Evolutionary conservation across 2,113 vertebrate species (phyloP).

Genomic region (Erpornis zantholeuca): DNA sequence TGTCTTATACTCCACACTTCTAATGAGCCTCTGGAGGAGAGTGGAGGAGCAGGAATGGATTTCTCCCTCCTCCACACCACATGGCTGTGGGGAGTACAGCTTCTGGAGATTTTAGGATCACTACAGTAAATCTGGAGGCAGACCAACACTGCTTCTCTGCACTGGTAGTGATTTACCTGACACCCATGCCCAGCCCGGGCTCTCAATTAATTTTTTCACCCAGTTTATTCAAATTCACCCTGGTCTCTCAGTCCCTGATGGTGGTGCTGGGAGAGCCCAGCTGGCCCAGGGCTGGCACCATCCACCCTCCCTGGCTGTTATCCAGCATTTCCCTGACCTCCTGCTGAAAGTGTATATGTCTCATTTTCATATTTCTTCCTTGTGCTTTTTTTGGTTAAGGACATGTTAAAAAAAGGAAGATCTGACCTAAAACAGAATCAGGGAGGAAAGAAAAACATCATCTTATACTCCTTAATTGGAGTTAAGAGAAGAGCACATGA

Average conservation of each 20-base stretch:
- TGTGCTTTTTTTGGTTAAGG: not conserved
- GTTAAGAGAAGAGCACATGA: not conserved
- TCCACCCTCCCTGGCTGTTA: not conserved
- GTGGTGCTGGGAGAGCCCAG: not conserved
- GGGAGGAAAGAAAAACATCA: not conserved
- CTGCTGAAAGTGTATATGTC: rapidly evolving
- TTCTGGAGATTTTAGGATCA: not conserved
- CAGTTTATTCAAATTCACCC: not conserved
- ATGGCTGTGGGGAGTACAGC: not conserved
- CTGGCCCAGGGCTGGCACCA: not conserved
- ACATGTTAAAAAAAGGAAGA: not conserved
- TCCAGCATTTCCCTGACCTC: not conserved
- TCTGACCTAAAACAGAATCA: not conserved
- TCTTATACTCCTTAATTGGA: not conserved
- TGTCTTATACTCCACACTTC: not conserved
- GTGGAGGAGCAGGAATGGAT: not conserved
- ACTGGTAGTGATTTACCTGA: not conserved
- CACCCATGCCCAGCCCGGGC: not conserved
- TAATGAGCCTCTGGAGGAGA: not conserved
- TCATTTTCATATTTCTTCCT: not conserved
- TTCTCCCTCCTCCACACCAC: not conserved
- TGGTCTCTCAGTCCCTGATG: not conserved
- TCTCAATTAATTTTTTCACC: not conserved
- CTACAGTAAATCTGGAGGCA: not conserved
- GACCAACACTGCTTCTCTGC: not conserved